A percentile compares a stretch with the other conserved stretches of the same genome.
These are phyloP conservation scores for Diabrotica virgifera DNA, from an alignment of 1,140 invertebrate species.

Conservation along the genomic window DNA sequence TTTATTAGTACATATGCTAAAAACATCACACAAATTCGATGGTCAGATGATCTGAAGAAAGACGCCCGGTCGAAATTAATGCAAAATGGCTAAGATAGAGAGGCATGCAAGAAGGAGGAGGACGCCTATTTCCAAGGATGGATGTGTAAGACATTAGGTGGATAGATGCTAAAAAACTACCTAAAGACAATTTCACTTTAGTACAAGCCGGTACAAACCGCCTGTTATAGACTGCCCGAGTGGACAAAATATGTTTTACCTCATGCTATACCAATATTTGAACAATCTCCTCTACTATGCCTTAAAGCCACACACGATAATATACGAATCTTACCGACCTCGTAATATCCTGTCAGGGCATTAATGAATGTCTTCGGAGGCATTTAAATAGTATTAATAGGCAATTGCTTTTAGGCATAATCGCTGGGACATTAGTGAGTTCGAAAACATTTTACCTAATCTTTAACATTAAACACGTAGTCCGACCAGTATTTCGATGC, in stretches of 20 bases:
- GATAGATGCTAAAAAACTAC: too few relatives aligned
- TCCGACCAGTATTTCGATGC: constrained; percentile 27
- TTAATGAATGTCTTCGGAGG: constrained; percentile 29
- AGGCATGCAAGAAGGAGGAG: too few relatives aligned
- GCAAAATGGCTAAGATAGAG: too few relatives aligned
- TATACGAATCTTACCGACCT: constrained; percentile 8
- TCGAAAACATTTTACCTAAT: constrained; percentile 39
- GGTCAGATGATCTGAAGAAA: too few relatives aligned
- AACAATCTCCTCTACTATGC: not conserved
- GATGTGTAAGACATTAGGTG: too few relatives aligned
- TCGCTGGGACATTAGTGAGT: constrained; percentile 32
- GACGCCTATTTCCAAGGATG: too few relatives aligned
- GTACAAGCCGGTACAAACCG: too few relatives aligned
- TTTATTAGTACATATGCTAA: too few relatives aligned
- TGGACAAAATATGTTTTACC: not conserved
- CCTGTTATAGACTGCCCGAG: not conserved
- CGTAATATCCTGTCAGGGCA: constrained; percentile 5
- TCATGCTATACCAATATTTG: not conserved
- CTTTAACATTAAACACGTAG: constrained; percentile 37
- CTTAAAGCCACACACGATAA: not conserved
- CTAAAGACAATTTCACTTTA: too few relatives aligned
- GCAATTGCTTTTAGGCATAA: constrained; percentile 44
- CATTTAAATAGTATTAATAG: constrained; percentile 45
- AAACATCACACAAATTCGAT: too few relatives aligned
- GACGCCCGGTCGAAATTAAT: too few relatives aligned